Conservation (phyloP, 2,797 vertebrate species). For the Tauraco hartlaubi region DNA sequence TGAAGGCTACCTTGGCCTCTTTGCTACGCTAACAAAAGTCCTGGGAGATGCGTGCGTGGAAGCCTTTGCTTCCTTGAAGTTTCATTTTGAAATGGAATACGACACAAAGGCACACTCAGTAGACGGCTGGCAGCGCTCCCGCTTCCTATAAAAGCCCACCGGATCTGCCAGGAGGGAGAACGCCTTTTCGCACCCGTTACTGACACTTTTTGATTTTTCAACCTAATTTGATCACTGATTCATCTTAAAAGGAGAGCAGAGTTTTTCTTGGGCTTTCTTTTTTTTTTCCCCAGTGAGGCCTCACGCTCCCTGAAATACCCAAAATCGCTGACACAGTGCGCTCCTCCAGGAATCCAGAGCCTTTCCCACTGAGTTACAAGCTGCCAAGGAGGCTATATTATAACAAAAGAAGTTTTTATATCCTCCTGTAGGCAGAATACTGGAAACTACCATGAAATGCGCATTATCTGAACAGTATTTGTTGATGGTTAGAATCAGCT, state of each 20-base stretch:
- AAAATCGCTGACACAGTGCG: conserved; percentile 56
- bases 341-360: conserved; percentile 68
- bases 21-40: background rate
- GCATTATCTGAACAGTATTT: background rate
- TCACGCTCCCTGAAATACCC: conserved; percentile 22
- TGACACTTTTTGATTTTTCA: background rate
- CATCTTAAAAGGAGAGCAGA: background rate
- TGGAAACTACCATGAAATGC: conserved; percentile 32
- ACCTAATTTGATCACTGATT: background rate
- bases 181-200: background rate
- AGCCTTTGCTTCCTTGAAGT: background rate
- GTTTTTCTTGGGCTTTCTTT: background rate
- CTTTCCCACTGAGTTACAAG: conserved; percentile 63
- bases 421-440: conserved; percentile 43
- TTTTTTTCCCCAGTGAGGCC: conserved; percentile 18
- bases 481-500: conserved; percentile 23
- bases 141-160: background rate
- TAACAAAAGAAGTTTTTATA: conserved; percentile 61
- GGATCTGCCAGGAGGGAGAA: background rate
- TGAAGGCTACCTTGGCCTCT: background rate
- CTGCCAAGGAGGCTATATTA: conserved; percentile 54
- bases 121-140: rapidly evolving
- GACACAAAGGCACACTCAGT: background rate
- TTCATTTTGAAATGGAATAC: background rate
- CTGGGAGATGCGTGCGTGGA: rapidly evolving